Conservation (phyloP, 2,113 vertebrate genomes). For the Tympanuchus pallidicinctus region DNA sequence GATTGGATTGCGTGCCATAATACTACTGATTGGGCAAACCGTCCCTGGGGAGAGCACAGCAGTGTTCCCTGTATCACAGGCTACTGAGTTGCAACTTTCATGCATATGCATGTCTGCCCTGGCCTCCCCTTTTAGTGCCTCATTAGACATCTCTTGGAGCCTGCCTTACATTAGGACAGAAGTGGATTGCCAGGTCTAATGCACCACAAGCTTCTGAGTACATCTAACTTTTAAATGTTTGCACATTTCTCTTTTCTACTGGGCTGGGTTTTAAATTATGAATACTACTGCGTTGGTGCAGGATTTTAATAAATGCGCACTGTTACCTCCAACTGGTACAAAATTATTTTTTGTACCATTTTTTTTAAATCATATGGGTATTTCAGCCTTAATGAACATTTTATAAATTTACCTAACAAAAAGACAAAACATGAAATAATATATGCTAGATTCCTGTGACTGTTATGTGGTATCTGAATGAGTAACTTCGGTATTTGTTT, state of each 20-base stretch:
- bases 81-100: neutral
- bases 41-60: conserved; percentile 19
- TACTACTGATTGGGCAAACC: conserved; percentile 76
- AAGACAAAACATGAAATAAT: conserved; percentile 68
- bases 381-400: conserved; percentile 77
- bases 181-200: conserved; percentile 41
- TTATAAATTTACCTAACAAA: conserved; percentile 82
- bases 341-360: conserved; percentile 75
- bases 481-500: conserved; percentile 25
- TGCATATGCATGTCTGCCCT: neutral
- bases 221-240: conserved; percentile 67
- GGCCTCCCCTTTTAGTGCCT: conserved; percentile 56
- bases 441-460: conserved; percentile 82
- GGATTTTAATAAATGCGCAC: conserved; percentile 82
- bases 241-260: conserved; percentile 83
- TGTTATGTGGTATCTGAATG: conserved; percentile 75
- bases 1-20: conserved; percentile 62
- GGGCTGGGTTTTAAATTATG: conserved; percentile 84
- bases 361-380: conserved; percentile 74
- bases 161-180: conserved; percentile 49
- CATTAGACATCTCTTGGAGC: conserved; percentile 33
- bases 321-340: conserved; percentile 81
- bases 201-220: conserved; percentile 63
- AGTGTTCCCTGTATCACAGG: conserved; percentile 6
- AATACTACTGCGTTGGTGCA: conserved; percentile 73